Conservation (phyloP, 1,140 invertebrate genomes). For the Drosophila pseudoananassae region DNA sequence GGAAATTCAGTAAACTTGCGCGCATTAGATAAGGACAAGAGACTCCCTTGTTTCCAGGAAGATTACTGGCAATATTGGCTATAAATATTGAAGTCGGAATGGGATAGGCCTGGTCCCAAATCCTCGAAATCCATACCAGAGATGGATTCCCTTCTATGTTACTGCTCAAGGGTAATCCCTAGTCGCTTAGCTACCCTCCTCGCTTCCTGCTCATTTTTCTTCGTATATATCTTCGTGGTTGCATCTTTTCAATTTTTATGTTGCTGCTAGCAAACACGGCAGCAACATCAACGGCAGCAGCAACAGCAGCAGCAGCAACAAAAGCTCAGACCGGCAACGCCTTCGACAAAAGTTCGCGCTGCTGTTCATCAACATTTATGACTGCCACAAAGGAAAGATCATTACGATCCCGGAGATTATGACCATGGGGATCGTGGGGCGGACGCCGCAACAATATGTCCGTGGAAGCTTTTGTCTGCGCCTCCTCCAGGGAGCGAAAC, state of each 20-base stretch:
- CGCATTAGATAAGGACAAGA: too few species aligned
- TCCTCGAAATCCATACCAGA: too few species aligned
- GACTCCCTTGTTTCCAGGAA: too few species aligned
- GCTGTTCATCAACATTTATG: slow-evolving; percentile 81
- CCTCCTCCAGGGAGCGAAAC: slow-evolving; percentile 7
- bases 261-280: slow-evolving; percentile 67
- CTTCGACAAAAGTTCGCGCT: slow-evolving; percentile 77
- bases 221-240: slow-evolving; percentile 58
- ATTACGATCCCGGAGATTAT: slow-evolving; percentile 34
- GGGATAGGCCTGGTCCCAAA: too few species aligned
- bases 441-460: slow-evolving; percentile 68
- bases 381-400: slow-evolving; percentile 60
- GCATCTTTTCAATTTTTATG: slow-evolving; percentile 77
- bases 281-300: slow-evolving; percentile 51
- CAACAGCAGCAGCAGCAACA: slow-evolving; percentile 56
- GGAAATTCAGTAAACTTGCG: too few species aligned
- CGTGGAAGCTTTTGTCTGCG: slow-evolving; percentile 41
- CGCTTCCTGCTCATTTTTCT: slow-evolving; percentile 35
- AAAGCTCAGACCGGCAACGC: slow-evolving; percentile 69
- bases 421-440: slow-evolving; percentile 34
- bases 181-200: not conserved
- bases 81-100: too few species aligned
- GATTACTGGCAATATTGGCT: too few species aligned
- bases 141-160: too few species aligned
- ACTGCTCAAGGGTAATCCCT: slow-evolving; percentile 11